Evolutionary conservation across 2,888 invertebrate species (phyloP), one percentile per base, ranked within the genome.

Genomic region (Microctonus hyperodae): DNA sequence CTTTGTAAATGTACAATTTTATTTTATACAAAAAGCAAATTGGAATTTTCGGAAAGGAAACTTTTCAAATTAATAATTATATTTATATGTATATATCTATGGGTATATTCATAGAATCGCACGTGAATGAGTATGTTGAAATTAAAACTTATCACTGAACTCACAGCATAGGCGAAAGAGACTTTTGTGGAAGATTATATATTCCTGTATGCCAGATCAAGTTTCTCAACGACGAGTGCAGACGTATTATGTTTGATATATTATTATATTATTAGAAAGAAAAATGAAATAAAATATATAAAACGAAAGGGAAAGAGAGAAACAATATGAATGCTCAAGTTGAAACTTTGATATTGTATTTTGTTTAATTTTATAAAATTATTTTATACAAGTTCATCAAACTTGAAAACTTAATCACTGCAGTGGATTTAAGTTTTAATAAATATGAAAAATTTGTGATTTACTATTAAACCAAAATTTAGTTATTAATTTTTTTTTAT

Each of bases 71-170:
- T n/a, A n/a, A n/a, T n/a, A n/a, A n/a, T n/a, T n/a, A n/a, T 16
- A n/a, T 6, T 31, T 50, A 50, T 50, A 22, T 7, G 20, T 22
- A 16, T 31, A 55, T 10, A 55, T 9, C 31, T 28, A n/a, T n/a
- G n/a, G n/a, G n/a, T 10, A 55, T 9, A 31, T 28, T 25, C 51
- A 25, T 53, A n/a, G 23, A 11, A 53, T 53, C n/a, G 53, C 23
- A 53, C 1, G 16, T 28, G 16, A 31, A 55, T 16, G n/a, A 20
- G 20, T 33, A n/a, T n/a, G 20, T 20, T 16, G 33, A 55, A 55
- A 55, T 31, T 31, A 31, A 55, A 31, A 55, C 55, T 55, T 33
- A 33, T 55, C 55, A 55, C 55, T 9, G 16, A 55, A 55, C 25
- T 53, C 25, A 31, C n/a, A n/a, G n/a, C n/a, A n/a, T n/a, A 33